Base-by-base conservation (phyloP, 2,888 invertebrate species). In the Trichopria drosophilae region DNA sequence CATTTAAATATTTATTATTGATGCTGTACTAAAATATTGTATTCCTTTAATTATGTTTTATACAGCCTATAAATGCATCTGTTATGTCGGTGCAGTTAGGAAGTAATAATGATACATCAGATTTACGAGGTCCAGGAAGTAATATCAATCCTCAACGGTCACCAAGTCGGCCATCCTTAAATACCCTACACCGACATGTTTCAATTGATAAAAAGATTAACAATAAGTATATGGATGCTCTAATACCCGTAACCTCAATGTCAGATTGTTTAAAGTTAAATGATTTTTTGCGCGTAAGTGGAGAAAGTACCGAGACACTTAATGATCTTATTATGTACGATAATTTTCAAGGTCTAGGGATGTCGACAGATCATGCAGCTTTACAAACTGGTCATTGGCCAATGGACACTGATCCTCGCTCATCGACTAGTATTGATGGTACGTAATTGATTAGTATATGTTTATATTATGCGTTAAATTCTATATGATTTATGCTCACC, bases 321-420 rank as follows among this genome's bases (percentile, higher is more conserved):
- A 78, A 78, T 3, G 71, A 68, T 24, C 62, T n/a, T n/a, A n/a
- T 72, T 29, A 69, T 67, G 15, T 58, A 71, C 42, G 70, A 69
- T 12, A 70, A 69, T 59, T 57, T 69, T 26, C 70, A 69, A 62
- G 66, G 68, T 42, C 60, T 73, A 49, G 65, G 67, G 24, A 69
- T 67, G 50, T 68, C 69, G 13, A 84, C 84, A 66, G 85, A 86
- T 70, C 73, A 86, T 22, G 70, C 86, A 61, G 84, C 85, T 10
- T 75, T 85, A 47, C 85, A 86, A 62, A 86, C 85, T 68, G 85
- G 85, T 13, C 83, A 84, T 23, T 86, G 85, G 85, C 66, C 74
- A 22, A 47, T 66, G 37, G 69, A 73, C 52, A 65, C 63, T 50
- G 69, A 69, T 37, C 65, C 69, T 35, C 65, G 73, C 18, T 67